Evolutionary conservation across 23 tunicate genomes (phyloP).

Genomic region (Phallusia fumigata): DNA sequence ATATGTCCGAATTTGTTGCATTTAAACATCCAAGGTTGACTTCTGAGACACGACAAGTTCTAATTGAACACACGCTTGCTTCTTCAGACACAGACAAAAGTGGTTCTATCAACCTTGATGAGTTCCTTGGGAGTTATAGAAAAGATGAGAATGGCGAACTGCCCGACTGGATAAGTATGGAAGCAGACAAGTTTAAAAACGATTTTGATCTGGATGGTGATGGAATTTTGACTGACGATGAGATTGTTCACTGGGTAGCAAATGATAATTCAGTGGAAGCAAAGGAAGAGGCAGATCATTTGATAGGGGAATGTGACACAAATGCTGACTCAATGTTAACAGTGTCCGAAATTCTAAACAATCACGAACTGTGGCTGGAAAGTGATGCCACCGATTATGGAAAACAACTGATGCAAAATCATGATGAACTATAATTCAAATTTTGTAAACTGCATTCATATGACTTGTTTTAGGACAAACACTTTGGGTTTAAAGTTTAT

Average conservation of each 20-base stretch:
- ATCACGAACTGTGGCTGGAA: constrained; percentile 73
- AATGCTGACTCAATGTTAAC: constrained; percentile 51
- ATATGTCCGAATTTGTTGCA: constrained; percentile 32
- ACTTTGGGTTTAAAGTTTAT: too few species aligned
- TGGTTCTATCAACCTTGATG: constrained; percentile 35
- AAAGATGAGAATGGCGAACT: constrained; percentile 37
- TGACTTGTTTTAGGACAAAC: too few species aligned
- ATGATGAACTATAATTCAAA: constrained; percentile 72
- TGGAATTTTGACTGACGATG: constrained; percentile 49
- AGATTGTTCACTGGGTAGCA: constrained; percentile 76
- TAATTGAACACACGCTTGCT: constrained; percentile 29
- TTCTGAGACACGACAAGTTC: constrained; percentile 16
- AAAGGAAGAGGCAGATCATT: constrained; percentile 77
- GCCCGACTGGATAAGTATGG: constrained; percentile 58
- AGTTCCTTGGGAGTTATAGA: constrained; percentile 26
- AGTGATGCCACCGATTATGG: constrained; percentile 95
- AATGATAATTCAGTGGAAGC: constrained; percentile 61
- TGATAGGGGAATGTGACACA: constrained; percentile 58
- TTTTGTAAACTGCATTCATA: too few species aligned
- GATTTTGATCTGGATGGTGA: constrained; percentile 58
- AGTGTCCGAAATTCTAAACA: constrained; percentile 63
- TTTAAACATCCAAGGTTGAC: constrained; percentile 66
- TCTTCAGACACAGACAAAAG: constrained; percentile 44
- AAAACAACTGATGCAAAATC: constrained; percentile 34
- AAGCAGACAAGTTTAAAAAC: constrained; percentile 61